phyloP scores from a whole-genome alignment of 2,113 vertebrate species.

The Lagenorhynchus albirostris region DNA sequence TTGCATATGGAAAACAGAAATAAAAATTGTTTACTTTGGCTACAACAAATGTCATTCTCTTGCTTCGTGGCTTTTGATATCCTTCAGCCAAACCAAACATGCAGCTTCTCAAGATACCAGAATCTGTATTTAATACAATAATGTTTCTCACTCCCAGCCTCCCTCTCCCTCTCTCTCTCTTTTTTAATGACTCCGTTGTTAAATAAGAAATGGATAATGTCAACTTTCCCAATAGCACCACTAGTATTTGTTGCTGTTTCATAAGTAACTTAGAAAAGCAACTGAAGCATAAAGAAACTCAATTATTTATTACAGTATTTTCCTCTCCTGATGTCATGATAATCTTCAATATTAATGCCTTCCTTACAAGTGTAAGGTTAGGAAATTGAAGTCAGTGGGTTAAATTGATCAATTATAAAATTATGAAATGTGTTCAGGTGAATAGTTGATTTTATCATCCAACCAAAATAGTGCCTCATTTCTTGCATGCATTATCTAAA shows the following conservation, averaged over 20 bases:
- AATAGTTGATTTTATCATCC: constrained; percentile 25
- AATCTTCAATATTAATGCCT: constrained; percentile 61
- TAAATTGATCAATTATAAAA: constrained; percentile 44
- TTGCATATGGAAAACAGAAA: constrained; percentile 50
- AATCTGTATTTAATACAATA: not conserved
- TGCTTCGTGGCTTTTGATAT: constrained; percentile 38
- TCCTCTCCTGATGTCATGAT: constrained; percentile 43
- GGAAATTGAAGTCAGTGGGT: constrained; percentile 12
- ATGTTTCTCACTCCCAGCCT: not conserved
- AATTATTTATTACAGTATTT: constrained; percentile 64
- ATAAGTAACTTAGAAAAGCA: constrained; percentile 71
- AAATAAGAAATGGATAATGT: constrained; percentile 67
- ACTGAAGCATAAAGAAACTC: constrained; percentile 58
- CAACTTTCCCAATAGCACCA: not conserved
- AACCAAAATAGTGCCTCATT: not conserved
- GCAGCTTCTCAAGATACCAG: not conserved
- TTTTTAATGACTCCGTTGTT: constrained; percentile 27
- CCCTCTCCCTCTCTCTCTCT: not conserved
- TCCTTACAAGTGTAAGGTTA: constrained; percentile 45
- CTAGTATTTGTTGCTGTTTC: constrained; percentile 64
- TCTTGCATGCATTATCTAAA: not conserved
- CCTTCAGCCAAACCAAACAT: constrained; percentile 29
- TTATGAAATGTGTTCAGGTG: constrained; percentile 57
- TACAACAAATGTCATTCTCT: constrained; percentile 7
- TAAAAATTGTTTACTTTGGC: constrained; percentile 37